Evolutionary conservation across 92 coral and sea anemone species (phyloP), one percentile per base, ranked within the genome.

Genomic region (Epizoanthus fatuus): DNA sequence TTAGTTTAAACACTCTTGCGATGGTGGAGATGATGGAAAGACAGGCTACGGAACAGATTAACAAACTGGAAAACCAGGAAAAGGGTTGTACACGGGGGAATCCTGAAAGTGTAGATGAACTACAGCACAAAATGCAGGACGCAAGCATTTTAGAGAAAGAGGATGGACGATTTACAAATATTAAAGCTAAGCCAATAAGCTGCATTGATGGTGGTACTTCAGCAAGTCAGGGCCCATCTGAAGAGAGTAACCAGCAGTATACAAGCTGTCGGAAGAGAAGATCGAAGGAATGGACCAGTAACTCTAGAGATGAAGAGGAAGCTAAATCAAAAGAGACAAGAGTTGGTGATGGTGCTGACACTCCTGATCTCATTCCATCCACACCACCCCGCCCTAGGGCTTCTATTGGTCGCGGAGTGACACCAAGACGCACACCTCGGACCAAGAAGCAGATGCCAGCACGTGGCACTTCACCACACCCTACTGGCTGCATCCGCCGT

Each of bases 11-110:
- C 10, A 85, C 92, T 20, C 58, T 91, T 74, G 97, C 93, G 39
- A 87, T 88, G 53, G 67, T 86, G 57, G 97, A 93, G 55, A 72
- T 85, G 22, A 72, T 88, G 70, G 97, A 88, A 51, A 86, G 81
- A 54, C 91, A 85, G 65, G 89, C 72, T 20, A 81, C 37, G 14
- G 79, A 38, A 39, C 57, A 77, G 42, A 62, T 4, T 12, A 7
- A 6, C 54, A 64, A 52, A 45, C 35, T 63, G 51, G 77, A 39
- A 4, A 63, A 44, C 57, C 69, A 32, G 44, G 63, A 54, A 74
- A 88, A 12, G 15, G 13, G 12, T 47, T 44, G 44, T 20, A 69
- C 32, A 5, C 87, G 64, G 22, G 63, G 63, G 11, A 40, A 60
- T n/a, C 5, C 56, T 44, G 17, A 17, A 11, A 38, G 13, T 14